Percentiles rank a stretch among this genome's conserved stretches.
phyloP scores from a whole-genome alignment of 2,113 vertebrate genomes.

The Pelusios castaneus region DNA sequence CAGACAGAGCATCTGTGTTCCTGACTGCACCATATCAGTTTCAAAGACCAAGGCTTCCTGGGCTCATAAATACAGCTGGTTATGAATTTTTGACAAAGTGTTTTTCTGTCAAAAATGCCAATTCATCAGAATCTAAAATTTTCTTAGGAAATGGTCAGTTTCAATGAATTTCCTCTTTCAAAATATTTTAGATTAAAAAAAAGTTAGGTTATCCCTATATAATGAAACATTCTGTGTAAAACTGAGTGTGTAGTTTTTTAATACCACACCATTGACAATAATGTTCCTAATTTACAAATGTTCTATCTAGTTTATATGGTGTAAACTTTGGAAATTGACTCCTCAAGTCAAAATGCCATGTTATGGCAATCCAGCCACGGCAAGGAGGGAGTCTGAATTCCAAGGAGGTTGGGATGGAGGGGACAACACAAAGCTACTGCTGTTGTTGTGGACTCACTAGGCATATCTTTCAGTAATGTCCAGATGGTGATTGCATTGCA shows the following conservation, averaged over 20 bases:
- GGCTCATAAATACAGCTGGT: not conserved
- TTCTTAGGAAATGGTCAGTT: not conserved
- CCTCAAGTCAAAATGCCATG: not conserved
- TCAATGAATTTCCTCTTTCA: not conserved
- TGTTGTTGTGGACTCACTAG: not conserved
- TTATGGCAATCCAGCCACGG: not conserved
- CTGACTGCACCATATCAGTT: not conserved
- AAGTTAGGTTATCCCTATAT: not conserved
- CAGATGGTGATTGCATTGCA: not conserved
- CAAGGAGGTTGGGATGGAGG: not conserved
- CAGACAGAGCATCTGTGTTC: not conserved
- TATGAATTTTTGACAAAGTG: not conserved
- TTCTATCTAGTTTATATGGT: not conserved
- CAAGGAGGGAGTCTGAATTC: accelerated
- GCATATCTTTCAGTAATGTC: not conserved
- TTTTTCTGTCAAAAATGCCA: not conserved
- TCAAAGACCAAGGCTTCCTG: not conserved
- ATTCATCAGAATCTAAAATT: not conserved
- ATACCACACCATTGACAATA: not conserved
- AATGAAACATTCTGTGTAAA: not conserved
- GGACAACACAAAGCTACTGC: not conserved
- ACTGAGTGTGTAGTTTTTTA: not conserved
- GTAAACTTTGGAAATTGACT: not conserved
- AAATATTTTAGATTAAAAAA: not conserved
- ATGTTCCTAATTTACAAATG: not conserved